Evolutionary conservation across 2,113 vertebrate genomes (phyloP).

Genomic region (Patagioenas fasciata): DNA sequence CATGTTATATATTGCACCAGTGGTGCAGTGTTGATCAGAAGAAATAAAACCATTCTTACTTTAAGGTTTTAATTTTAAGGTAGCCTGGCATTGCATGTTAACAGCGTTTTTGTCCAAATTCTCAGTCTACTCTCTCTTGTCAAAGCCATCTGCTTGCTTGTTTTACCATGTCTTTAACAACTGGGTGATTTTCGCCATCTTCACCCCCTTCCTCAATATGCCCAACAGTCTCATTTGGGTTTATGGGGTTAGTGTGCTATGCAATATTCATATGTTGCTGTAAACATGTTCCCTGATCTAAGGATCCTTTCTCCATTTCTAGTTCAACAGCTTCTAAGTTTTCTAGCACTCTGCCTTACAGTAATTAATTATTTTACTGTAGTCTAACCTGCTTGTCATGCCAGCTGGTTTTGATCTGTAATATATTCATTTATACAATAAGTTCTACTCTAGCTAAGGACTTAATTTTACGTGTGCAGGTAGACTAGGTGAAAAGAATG

Average conservation of each 20-base stretch:
- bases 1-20: neutral
- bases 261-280: neutral
- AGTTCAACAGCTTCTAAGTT: neutral
- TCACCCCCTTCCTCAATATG: neutral
- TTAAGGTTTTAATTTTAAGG: neutral
- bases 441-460: neutral
- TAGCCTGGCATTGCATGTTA: neutral
- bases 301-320: neutral
- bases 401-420: slow-evolving; percentile 23
- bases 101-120: slow-evolving; percentile 13
- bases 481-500: slow-evolving; percentile 10
- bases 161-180: neutral
- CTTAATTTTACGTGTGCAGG: slow-evolving; percentile 18
- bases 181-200: slow-evolving; percentile 14
- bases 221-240: neutral
- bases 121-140: neutral
- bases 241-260: slow-evolving; percentile 12
- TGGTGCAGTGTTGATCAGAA: neutral
- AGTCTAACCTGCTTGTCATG: neutral
- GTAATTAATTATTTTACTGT: neutral
- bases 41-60: neutral
- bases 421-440: slow-evolving; percentile 22
- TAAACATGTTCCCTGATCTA: neutral
- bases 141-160: slow-evolving; percentile 34
- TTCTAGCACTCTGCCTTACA: neutral